Conservation (phyloP, 2,888 invertebrate species). For the Phrixothrix hirtus region DNA sequence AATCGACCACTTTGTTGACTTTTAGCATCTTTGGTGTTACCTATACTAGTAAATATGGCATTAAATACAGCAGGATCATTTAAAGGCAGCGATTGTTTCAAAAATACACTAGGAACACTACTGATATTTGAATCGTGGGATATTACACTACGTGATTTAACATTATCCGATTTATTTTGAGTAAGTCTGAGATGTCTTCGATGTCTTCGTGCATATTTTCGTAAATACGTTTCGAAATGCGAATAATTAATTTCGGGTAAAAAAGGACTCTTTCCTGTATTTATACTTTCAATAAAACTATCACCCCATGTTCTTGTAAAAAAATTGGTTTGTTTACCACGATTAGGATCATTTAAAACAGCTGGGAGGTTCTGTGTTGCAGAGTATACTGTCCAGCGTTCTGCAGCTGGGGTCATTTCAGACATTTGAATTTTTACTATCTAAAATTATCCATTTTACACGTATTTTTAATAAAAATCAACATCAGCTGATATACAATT, state of each 20-base stretch:
- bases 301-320: conserved; percentile 99
- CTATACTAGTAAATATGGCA: conserved; percentile 76
- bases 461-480: conserved; percentile 6
- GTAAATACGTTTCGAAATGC: conserved; percentile 87
- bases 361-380: conserved; percentile 94
- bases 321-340: conserved; percentile 88
- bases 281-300: conserved; percentile 80
- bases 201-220: conserved; percentile 72
- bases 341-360: conserved; percentile 91
- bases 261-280: conserved; percentile 75
- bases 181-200: conserved; percentile 64
- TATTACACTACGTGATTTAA: conserved; percentile 45
- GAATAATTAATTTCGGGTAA: conserved; percentile 80
- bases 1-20: conserved; percentile 62
- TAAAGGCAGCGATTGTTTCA: conserved; percentile 76
- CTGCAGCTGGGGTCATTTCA: conserved; percentile 50
- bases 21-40: conserved; percentile 49
- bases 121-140: conserved; percentile 60
- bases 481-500: conserved; percentile 16
- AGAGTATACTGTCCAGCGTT: conserved; percentile 84
- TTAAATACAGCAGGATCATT: conserved; percentile 81
- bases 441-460: conserved; percentile 22
- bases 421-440: conserved; percentile 33
- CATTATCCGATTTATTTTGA: conserved; percentile 40
- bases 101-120: conserved; percentile 83